Percentiles rank a stretch among this genome's conserved stretches.
Evolutionary conservation across 2,113 vertebrate species (phyloP).

Genomic region (Nicator chloris): DNA sequence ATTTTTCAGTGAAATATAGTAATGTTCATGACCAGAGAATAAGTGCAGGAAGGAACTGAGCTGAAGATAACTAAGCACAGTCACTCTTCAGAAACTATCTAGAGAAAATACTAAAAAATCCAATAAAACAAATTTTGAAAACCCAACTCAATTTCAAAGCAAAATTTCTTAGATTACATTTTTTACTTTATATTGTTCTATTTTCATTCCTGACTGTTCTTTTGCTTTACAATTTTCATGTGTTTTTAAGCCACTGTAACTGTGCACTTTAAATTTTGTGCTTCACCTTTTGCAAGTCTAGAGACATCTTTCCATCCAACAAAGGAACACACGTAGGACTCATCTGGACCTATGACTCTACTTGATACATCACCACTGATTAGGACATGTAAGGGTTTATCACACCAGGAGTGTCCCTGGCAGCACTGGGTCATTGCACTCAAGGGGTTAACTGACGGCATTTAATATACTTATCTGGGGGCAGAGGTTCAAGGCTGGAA

Average conservation of each 20-base stretch:
- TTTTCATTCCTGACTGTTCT: background rate
- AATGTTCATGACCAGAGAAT: background rate
- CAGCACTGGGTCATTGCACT: conserved; percentile 54
- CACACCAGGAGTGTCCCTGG: background rate
- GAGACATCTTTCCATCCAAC: background rate
- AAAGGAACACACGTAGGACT: background rate
- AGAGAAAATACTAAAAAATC: background rate
- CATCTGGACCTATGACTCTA: background rate
- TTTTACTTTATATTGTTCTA: background rate
- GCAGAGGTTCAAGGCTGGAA: conserved; percentile 44
- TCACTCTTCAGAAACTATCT: background rate
- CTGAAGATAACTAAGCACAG: background rate
- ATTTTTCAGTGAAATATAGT: background rate
- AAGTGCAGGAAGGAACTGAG: background rate
- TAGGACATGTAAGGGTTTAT: background rate
- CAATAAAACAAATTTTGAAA: background rate
- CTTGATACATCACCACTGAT: background rate
- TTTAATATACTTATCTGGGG: conserved; percentile 66
- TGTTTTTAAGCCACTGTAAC: background rate
- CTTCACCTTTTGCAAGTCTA: background rate
- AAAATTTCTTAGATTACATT: background rate
- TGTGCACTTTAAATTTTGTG: background rate
- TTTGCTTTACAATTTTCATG: background rate
- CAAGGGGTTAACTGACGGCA: conserved; percentile 61
- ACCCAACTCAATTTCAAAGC: background rate